Evolutionary conservation across 2,113 vertebrate genomes (phyloP), one percentile per base, ranked within the genome.

Genomic region (Indicator maculatus): DNA sequence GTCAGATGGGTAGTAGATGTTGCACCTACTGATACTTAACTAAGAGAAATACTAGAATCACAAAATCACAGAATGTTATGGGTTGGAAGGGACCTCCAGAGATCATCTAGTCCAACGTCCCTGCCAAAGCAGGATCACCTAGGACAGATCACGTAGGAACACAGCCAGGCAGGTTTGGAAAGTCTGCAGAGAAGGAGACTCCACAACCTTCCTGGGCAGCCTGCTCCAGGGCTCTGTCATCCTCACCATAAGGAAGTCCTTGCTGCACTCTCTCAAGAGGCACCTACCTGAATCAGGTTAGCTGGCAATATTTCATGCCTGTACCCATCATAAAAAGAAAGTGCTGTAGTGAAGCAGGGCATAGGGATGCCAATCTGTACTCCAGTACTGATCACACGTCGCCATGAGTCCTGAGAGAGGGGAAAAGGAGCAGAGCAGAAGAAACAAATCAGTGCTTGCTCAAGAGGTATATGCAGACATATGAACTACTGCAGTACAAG

Each of bases 291-390:
- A 18, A 99, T 98, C 74, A 99, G 98, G 98, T 99, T 99, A 39
- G 99, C 99, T 1, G 99, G 99, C 39, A 99, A 95, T 96, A 97
- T 89, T 38, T 98, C 97, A 2, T 99, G 98, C 70, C 99, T 98
- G 98, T 99, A 99, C 0, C 99, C 99, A 1, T 99, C 99, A 2
- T 99, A 99, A 98, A 99, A 99, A 73, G 99, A 98, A 83, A 99
- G 97, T 6, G 99, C 99, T 0, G 99, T 99, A 86, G 98, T 99
- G 98, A 99, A 99, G 88, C 99, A 99, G 41, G 99, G 99, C 99
- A 99, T 99, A 11, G 99, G 99, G 89, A 99, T 99, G 21, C 99
- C 99, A 7, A 97, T 95, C 97, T 99, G 98, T 47, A 99, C 98
- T 3, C 99, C 99, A 2, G 97, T 98, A 78, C 98, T 98, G 86